phyloP scores from a whole-genome alignment of 2,888 invertebrate genomes.

The Protonemura montana region DNA sequence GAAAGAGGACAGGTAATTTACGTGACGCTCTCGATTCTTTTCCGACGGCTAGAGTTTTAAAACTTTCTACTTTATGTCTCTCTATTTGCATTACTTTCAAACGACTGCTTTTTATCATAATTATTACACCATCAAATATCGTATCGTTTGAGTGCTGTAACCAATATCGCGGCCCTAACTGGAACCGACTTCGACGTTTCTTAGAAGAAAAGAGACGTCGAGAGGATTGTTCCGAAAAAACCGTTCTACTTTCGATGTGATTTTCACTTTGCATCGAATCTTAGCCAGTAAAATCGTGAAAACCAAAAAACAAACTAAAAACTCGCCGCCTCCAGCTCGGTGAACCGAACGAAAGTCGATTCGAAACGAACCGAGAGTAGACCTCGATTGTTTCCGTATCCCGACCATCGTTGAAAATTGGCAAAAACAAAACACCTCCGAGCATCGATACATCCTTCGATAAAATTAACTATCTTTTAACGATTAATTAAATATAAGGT shows the following conservation, averaged over 20 bases:
- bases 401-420: too few species aligned
- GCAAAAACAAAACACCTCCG: not conserved
- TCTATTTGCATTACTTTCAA: too few species aligned
- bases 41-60: not conserved
- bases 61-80: not conserved
- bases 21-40: not conserved
- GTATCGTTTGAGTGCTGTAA: too few species aligned
- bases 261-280: not conserved
- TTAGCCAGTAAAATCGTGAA: not conserved
- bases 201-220: too few species aligned
- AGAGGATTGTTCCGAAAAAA: too few species aligned
- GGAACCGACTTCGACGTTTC: too few species aligned
- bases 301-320: not conserved
- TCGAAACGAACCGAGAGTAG: not conserved
- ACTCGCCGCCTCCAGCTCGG: not conserved
- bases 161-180: too few species aligned
- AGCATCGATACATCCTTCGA: not conserved
- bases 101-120: too few species aligned
- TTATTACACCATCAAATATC: too few species aligned
- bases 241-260: too few species aligned
- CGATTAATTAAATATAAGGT: slow-evolving; percentile 35
- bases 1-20: not conserved
- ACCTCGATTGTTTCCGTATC: not conserved
- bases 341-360: not conserved
- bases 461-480: slow-evolving; percentile 20